Base-by-base conservation (phyloP, 2,888 invertebrate genomes). In the Rapana venosa region DNA sequence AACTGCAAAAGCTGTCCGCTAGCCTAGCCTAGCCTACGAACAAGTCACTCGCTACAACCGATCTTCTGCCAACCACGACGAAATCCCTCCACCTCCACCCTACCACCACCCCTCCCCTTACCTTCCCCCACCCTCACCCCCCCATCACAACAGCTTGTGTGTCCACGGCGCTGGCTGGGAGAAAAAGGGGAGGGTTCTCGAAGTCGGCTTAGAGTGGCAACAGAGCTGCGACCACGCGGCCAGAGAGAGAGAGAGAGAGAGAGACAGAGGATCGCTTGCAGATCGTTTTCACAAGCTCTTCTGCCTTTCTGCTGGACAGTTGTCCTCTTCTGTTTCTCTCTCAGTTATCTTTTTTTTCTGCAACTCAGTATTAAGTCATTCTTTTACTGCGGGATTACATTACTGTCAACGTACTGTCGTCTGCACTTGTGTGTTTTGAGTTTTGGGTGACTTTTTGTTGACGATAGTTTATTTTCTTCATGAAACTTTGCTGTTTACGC, bases 101-200 rank as follows among this genome's bases (percentile, higher is more conserved):
- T 22, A 2, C 17, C 66, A 66, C 81, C 22, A 36, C 22, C 81
- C 32, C 79, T 5, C 79, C 35, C 11, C 11, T 17, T 17, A 61
- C 17, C 66, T 22, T 26, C 17, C 66, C 2, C 81, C 22, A 36
- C 22, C 81, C 32, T 5, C 79, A 35, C 79, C 20, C 32, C 35
- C 35, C 20, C 79, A 32, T 17, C 81, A 83, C 81, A 83, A 47
- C 81, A 83, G 81, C 81, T 83, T 83, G 36, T 26, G 36, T 36
- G 36, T 22, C 81, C 26, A 36, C 36, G 81, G n/a, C 30, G 22
- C 8, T 22, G 1, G 30, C 26, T 22, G 26, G 36, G 81, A 83
- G 81, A 26, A 26, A 36, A 22, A 47, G 47, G 47, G 47, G 47
- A 47, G 81, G 81, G 36, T 17, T 22, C 36, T 26, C 15, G 30